phyloP scores from a whole-genome alignment of 2,888 invertebrate species.

The Gymnoscelis rufifasciata region DNA sequence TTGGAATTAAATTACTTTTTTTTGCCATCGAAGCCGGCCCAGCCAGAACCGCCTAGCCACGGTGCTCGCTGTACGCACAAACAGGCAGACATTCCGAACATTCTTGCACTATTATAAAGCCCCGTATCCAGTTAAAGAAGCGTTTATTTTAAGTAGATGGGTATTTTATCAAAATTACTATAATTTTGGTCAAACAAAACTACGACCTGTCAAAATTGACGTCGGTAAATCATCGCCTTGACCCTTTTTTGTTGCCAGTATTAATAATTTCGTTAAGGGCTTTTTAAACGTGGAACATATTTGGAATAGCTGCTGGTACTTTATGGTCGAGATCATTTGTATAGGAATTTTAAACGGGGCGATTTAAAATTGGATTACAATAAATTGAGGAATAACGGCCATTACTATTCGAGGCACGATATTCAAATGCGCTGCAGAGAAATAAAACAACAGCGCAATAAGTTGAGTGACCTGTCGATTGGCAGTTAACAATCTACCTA shows the following conservation, averaged over 20 bases:
- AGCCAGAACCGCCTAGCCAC: not conserved
- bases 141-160: slow-evolving; percentile 73
- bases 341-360: slow-evolving; percentile 64
- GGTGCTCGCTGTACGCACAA: not conserved
- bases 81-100: slow-evolving; percentile 52
- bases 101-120: slow-evolving; percentile 56
- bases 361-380: slow-evolving; percentile 57
- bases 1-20: slow-evolving; percentile 25
- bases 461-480: slow-evolving; percentile 14
- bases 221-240: slow-evolving; percentile 72
- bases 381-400: slow-evolving; percentile 40
- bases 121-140: slow-evolving; percentile 45
- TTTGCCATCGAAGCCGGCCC: slow-evolving; percentile 2
- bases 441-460: slow-evolving; percentile 16
- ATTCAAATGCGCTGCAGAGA: slow-evolving; percentile 10
- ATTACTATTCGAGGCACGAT: slow-evolving; percentile 37
- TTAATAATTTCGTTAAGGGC: slow-evolving; percentile 75
- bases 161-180: slow-evolving; percentile 75
- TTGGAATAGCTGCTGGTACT: slow-evolving; percentile 70
- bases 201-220: slow-evolving; percentile 75
- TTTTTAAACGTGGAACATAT: slow-evolving; percentile 72
- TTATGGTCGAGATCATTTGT: slow-evolving; percentile 63
- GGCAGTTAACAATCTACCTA: slow-evolving; percentile 19
- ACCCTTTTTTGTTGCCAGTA: slow-evolving; percentile 64
- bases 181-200: slow-evolving; percentile 75